phyloP scores from a whole-genome alignment of 2,888 invertebrate genomes.

The Tetanocera ferruginea region DNA sequence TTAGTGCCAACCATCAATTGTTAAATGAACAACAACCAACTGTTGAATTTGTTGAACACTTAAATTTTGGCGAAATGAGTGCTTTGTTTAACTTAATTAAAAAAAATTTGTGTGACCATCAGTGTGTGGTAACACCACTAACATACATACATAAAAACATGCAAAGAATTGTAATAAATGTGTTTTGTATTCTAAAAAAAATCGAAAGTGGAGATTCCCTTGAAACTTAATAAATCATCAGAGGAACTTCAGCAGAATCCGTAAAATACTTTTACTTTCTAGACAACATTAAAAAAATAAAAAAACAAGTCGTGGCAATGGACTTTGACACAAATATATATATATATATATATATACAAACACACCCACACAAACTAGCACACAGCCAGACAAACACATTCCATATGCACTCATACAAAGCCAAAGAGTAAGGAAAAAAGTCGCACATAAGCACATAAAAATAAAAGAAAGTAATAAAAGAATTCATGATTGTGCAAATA shows the following conservation, averaged over 20 bases:
- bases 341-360: background rate
- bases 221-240: slow-evolving; percentile 44
- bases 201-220: slow-evolving; percentile 37
- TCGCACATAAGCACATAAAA: slow-evolving; percentile 30
- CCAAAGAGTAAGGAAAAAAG: slow-evolving; percentile 19
- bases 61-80: background rate
- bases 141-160: background rate
- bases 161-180: no score
- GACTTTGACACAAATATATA: slow-evolving; percentile 35
- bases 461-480: slow-evolving; percentile 43
- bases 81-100: background rate
- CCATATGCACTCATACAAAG: background rate
- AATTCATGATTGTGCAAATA: slow-evolving; percentile 46
- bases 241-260: slow-evolving; percentile 28
- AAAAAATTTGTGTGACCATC: background rate
- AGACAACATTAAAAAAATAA: slow-evolving; percentile 28
- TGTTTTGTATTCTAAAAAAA: slow-evolving; percentile 7
- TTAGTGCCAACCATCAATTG: background rate
- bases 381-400: background rate
- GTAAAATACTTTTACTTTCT: slow-evolving; percentile 32
- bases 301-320: slow-evolving; percentile 38
- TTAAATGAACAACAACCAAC: background rate
- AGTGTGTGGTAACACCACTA: background rate
- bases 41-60: background rate
- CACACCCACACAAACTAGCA: background rate